Evolutionary conservation across 2,888 invertebrate species (phyloP).

Genomic region (Glyphotaelius pellucidus): DNA sequence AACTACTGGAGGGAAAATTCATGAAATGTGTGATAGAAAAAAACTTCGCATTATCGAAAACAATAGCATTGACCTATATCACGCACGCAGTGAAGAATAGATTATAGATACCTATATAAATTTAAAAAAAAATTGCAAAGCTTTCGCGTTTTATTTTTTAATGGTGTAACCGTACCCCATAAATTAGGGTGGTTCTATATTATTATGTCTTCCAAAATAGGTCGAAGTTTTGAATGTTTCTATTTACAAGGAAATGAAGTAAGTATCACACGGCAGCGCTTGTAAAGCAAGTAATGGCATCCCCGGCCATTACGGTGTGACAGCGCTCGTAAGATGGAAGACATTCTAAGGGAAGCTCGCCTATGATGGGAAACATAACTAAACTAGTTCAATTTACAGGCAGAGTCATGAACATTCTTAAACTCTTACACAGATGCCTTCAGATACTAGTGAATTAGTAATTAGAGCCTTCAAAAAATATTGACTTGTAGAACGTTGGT

Average conservation of each 20-base stretch:
- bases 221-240: background rate
- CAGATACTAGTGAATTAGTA: background rate
- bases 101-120: no score
- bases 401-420: background rate
- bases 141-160: background rate
- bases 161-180: background rate
- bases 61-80: no score
- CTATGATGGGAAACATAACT: background rate
- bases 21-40: no score
- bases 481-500: background rate
- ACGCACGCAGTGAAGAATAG: background rate
- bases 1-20: no score
- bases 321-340: background rate
- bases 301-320: background rate
- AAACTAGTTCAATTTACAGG: background rate
- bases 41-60: no score
- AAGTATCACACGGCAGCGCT: background rate
- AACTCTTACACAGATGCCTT: background rate
- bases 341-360: background rate
- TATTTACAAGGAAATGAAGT: background rate
- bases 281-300: constrained; percentile 1
- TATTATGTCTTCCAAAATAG: background rate
- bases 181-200: background rate
- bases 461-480: background rate
- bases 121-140: no score